Evolutionary conservation across 2,888 invertebrate species (phyloP).

Genomic region (Nomada flava): DNA sequence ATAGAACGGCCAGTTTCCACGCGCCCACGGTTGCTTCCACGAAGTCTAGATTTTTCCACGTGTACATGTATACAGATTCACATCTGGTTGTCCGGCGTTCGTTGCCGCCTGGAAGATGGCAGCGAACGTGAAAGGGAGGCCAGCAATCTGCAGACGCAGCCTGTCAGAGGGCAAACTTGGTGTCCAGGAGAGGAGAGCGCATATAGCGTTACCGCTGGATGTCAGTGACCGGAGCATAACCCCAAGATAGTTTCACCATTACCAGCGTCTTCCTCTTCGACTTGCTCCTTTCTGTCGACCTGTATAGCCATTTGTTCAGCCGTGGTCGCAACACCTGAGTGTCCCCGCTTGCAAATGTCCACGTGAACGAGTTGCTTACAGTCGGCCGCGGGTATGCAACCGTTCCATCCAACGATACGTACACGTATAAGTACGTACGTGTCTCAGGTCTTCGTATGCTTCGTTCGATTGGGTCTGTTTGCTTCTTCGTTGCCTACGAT

Average conservation of each 20-base stretch:
- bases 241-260: constrained; percentile 81
- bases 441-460: background rate
- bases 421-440: background rate
- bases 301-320: constrained; percentile 51
- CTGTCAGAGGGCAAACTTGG: constrained; percentile 65
- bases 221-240: constrained; percentile 83
- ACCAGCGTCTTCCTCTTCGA: constrained; percentile 69
- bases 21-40: constrained; percentile 16
- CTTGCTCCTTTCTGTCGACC: constrained; percentile 50
- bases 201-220: constrained; percentile 76
- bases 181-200: constrained; percentile 69
- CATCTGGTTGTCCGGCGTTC: constrained; percentile 31
- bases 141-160: constrained; percentile 42
- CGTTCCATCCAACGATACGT: too few species aligned
- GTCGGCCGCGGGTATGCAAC: too few species aligned
- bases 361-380: constrained; percentile 31
- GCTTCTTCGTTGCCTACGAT: constrained; percentile 10
- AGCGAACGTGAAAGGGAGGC: constrained; percentile 35
- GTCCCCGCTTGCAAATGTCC: constrained; percentile 57
- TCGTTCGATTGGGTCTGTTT: background rate
- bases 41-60: constrained; percentile 26
- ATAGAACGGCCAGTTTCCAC: constrained; percentile 10
- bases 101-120: constrained; percentile 3
- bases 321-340: constrained; percentile 56
- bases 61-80: constrained; percentile 10